Evolutionary conservation across 2,797 vertebrate genomes (phyloP).

Genomic region (Myoxocephalus aenaeus): DNA sequence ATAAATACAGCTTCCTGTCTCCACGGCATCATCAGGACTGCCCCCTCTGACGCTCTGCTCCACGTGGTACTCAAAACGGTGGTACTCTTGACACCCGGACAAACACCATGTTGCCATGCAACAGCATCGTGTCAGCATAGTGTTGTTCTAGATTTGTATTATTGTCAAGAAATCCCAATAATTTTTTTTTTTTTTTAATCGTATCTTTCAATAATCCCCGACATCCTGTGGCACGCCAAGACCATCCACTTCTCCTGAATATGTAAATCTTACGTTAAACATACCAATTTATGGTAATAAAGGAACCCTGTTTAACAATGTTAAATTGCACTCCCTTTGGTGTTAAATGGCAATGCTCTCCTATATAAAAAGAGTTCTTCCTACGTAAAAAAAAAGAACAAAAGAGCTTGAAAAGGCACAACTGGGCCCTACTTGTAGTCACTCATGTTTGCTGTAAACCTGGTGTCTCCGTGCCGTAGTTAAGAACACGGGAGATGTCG

Average conservation of each 20-base stretch:
- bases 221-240: background rate
- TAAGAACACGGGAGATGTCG: conserved; percentile 54
- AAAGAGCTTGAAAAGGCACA: conserved; percentile 1
- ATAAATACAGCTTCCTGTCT: conserved; percentile 65
- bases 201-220: background rate
- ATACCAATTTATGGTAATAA: background rate
- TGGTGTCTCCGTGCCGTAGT: conserved; percentile 50
- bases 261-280: too few species aligned
- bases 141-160: background rate
- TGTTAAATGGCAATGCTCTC: background rate
- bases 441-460: conserved; percentile 28
- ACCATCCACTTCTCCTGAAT: background rate
- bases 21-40: conserved; percentile 44
- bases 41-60: conserved; percentile 3
- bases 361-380: background rate
- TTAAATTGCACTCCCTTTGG: background rate
- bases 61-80: background rate
- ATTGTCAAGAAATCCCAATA: background rate
- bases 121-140: conserved; percentile 10
- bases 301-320: background rate
- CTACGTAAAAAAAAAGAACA: background rate
- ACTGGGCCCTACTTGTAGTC: background rate
- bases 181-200: too few species aligned
- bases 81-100: conserved; percentile 28
- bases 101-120: conserved; percentile 34